A percentile compares a stretch with the other conserved stretches of the same genome.
phyloP scores from a whole-genome alignment of 2,113 vertebrate genomes.

The Ammodytes dubius region DNA sequence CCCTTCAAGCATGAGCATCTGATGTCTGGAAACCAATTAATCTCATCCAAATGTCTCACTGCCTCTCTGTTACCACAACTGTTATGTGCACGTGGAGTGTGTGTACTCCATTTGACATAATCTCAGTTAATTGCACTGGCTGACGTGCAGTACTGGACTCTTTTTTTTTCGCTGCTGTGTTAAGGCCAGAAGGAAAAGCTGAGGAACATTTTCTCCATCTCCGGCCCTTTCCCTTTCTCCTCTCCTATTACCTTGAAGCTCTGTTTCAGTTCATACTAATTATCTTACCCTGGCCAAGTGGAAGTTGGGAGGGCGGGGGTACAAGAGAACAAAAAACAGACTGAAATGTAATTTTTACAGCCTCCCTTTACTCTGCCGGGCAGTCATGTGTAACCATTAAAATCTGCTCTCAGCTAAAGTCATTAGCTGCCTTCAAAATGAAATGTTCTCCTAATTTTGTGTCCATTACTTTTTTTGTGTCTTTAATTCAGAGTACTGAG shows the following conservation, averaged over 20 bases:
- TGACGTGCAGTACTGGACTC: slow-evolving; percentile 58
- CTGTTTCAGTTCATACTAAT: slow-evolving; percentile 74
- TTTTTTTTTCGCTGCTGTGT: slow-evolving; percentile 33
- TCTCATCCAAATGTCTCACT: slow-evolving; percentile 60
- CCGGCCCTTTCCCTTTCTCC: slow-evolving; percentile 37
- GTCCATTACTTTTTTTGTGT: slow-evolving; percentile 59
- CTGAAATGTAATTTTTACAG: slow-evolving; percentile 68
- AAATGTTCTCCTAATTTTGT: slow-evolving; percentile 64
- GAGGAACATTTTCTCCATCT: slow-evolving; percentile 59
- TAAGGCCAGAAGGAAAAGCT: slow-evolving; percentile 63
- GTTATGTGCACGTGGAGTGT: slow-evolving; percentile 50
- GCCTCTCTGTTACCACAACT: slow-evolving; percentile 24
- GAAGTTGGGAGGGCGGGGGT: slow-evolving; percentile 15
- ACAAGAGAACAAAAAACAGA: slow-evolving; percentile 25
- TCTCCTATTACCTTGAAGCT: slow-evolving; percentile 71
- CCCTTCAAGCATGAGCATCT: slow-evolving; percentile 34
- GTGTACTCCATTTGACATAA: slow-evolving; percentile 70
- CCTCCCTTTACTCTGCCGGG: slow-evolving; percentile 64
- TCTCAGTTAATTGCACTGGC: slow-evolving; percentile 72
- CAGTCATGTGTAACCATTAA: slow-evolving; percentile 78
- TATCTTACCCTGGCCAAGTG: slow-evolving; percentile 62
- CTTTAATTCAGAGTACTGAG: slow-evolving; percentile 58
- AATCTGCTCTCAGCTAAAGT: slow-evolving; percentile 70
- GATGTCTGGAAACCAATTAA: slow-evolving; percentile 66
- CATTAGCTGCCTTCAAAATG: slow-evolving; percentile 73